Evolutionary conservation across 2,113 vertebrate genomes (phyloP), one percentile per base, ranked within the genome.

Genomic region (Chaetodon auriga): DNA sequence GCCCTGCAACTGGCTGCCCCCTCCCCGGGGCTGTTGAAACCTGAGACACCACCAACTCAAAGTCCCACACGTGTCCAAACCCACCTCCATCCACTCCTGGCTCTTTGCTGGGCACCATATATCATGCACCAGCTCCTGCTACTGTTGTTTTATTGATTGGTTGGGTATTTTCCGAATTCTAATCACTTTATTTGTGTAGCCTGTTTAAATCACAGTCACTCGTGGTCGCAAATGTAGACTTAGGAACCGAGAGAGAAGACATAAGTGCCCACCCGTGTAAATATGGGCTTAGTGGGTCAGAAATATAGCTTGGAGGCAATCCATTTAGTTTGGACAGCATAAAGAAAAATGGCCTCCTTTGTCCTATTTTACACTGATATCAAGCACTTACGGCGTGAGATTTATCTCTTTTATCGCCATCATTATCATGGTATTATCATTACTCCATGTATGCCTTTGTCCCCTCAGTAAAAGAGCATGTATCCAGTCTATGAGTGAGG

Each of bases 1-100:
- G 68, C 87, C 87, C 43, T 84, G 83, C 76, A 36, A 66, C 78
- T 84, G 86, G 76, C 83, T 71, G 69, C 78, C 78, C 70, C 78
- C 83, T 73, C 58, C n/a, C 13, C 0, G 18, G 58, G 68, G 81
- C 72, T 66, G 80, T 36, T 89, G 90, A 87, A 94, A 94, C 73
- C 62, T 68, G 91, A 94, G 63, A 89, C 87, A 57, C 76, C 73
- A 38, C n/a, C 21, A 11, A 43, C 23, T 65, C 5, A 48, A 6
- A 58, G 61, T 77, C 75, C 72, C 68, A 38, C 60, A 25, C 78
- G 49, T 7, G 14, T 53, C 61, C 46, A 21, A 72, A 57, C 76
- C 78, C 70, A 81, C 60, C 25, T 65, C 68, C 51, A 43, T 54
- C 65, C 53, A 46, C 46, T 58, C 19, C 18, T 6, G 53, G 68